Evolutionary conservation across 1,140 invertebrate species (phyloP).

Genomic region (Rhyacophila brunnea): DNA sequence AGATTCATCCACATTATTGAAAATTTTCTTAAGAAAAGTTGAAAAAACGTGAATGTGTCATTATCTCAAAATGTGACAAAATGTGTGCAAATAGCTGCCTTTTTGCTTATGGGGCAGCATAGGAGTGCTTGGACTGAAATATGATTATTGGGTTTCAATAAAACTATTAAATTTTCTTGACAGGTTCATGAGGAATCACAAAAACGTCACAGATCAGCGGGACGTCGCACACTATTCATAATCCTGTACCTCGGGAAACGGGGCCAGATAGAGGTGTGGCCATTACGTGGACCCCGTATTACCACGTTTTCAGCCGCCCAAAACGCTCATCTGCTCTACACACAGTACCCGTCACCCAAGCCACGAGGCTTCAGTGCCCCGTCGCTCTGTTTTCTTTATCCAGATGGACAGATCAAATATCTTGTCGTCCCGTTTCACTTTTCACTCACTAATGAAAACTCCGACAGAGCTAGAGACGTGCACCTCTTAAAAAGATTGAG

Average conservation of each 20-base stretch:
- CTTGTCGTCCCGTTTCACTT: slow-evolving; percentile 88
- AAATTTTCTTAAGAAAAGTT: too few species aligned
- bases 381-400: slow-evolving; percentile 77
- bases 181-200: slow-evolving; percentile 43
- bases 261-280: slow-evolving; percentile 85
- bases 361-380: slow-evolving; percentile 53
- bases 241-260: slow-evolving; percentile 83
- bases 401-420: slow-evolving; percentile 76
- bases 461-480: slow-evolving; percentile 80
- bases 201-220: slow-evolving; percentile 39
- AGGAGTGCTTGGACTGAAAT: too few species aligned
- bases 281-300: slow-evolving; percentile 82
- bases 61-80: too few species aligned
- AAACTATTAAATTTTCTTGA: too few species aligned
- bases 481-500: slow-evolving; percentile 82
- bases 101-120: too few species aligned
- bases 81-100: too few species aligned
- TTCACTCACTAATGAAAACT: slow-evolving; percentile 82
- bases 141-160: too few species aligned
- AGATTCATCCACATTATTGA: too few species aligned
- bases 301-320: slow-evolving; percentile 88
- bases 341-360: slow-evolving; percentile 45
- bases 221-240: slow-evolving; percentile 69
- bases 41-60: too few species aligned
- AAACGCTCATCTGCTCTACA: slow-evolving; percentile 72